Evolutionary conservation across 1,140 invertebrate genomes (phyloP), one percentile per base, ranked within the genome.

Genomic region (Hycleus cichorii): DNA sequence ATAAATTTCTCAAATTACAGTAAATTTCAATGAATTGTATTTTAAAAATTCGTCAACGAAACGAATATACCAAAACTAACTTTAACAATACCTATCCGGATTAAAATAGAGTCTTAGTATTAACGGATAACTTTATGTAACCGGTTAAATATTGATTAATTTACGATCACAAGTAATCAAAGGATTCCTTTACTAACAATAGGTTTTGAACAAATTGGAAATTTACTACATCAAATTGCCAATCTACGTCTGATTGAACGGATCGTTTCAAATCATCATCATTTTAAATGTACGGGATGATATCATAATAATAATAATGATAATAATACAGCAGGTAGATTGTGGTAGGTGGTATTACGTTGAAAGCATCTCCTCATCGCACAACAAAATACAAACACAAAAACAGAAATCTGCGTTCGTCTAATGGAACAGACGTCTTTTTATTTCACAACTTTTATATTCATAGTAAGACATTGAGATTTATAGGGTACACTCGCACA

Each of bases 341-440:
- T 38, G 60, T 49, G 47, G 47, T 39, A 53, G 59, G 49, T 44
- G 59, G 60, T 57, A 59, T 63, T 63, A 63, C 57, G 52, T 45
- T 63, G 60, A 63, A 63, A 63, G 60, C 60, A 63, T 63, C 56
- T 63, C 60, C 57, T 63, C 60, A 63, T 63, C 57, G 59, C 60
- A 63, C 59, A 63, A 63, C 60, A 57, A 18, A 18, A 18, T 18
- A 18, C 18, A 18, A 1, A 18, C 18, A 18, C 18, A 18, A 18
- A 18, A 18, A 18, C 18, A 18, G 18, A 18, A 18, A 1, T 18
- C 18, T 32, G 7, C 4, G 32, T 57, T 63, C 61, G 61, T 49
- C 57, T 63, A 63, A 59, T 63, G 61, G 61, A 63, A 63, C 60
- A 63, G 61, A 59, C 61, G 57, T 49, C 57, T 59, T 59, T 63